Conservation (phyloP, 2,888 invertebrate genomes). For the Pasiphila rectangulata region DNA sequence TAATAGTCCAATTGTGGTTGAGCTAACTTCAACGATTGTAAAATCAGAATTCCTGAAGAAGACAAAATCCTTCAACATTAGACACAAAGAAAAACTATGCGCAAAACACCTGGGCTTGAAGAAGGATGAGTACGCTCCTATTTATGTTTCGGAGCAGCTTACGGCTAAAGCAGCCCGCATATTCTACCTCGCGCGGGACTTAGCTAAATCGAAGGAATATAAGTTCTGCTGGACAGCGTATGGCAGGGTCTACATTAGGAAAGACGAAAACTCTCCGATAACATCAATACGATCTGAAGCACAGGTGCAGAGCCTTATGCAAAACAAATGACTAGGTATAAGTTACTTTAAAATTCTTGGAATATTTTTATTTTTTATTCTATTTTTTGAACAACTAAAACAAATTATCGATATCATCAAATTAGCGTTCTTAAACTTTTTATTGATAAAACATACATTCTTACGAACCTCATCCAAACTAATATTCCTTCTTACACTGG, state of each 20-base stretch:
- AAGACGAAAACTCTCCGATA: conserved; percentile 3
- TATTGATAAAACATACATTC: background rate
- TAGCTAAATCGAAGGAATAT: too few species aligned
- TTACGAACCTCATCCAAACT: background rate
- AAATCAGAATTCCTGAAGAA: background rate
- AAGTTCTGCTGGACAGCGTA: too few species aligned
- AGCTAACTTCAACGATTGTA: background rate
- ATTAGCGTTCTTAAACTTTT: background rate
- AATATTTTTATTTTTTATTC: background rate
- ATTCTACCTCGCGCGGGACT: too few species aligned
- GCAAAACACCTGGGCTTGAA: conserved; percentile 1
- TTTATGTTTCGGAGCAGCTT: too few species aligned
- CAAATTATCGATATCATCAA: background rate
- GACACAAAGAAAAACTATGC: background rate
- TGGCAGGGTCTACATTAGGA: background rate
- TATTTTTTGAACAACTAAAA: background rate
- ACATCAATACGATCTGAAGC: background rate
- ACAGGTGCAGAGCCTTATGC: background rate
- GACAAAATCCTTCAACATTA: background rate
- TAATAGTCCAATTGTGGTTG: background rate
- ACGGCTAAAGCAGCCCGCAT: too few species aligned
- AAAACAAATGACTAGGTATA: background rate
- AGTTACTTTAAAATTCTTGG: background rate
- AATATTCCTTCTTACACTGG: background rate
- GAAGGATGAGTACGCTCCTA: background rate